A percentile compares a stretch with the other conserved stretches of the same genome.
These are phyloP conservation scores for Trisateles emortualis DNA, from an alignment of 2,888 invertebrate species.

Conservation along the genomic window DNA sequence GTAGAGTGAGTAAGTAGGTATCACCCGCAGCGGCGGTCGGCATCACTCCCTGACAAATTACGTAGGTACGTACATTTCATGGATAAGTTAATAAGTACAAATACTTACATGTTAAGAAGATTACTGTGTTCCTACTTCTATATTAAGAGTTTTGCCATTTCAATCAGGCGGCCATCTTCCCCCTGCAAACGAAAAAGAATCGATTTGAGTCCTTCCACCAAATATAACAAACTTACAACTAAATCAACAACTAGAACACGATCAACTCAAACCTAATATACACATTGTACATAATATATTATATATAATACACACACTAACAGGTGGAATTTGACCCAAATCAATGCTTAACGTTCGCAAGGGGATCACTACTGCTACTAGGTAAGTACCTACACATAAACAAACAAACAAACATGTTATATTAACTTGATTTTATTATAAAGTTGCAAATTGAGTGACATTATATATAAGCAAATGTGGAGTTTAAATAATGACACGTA, in stretches of 20 bases:
- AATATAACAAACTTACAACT: constrained; percentile 35
- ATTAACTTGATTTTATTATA: not conserved
- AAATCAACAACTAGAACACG: constrained; percentile 43
- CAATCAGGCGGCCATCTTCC: constrained; percentile 24
- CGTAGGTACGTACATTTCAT: too few species aligned
- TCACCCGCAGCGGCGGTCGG: too few species aligned
- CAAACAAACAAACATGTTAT: not conserved
- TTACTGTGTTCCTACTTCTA: not conserved
- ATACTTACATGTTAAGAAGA: constrained; percentile 3
- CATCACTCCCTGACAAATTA: too few species aligned
- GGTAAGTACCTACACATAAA: not conserved
- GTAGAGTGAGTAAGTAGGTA: too few species aligned
- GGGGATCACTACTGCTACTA: constrained; percentile 11
- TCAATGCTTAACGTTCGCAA: constrained; percentile 62
- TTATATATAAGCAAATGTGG: too few species aligned
- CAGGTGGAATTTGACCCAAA: constrained; percentile 80
- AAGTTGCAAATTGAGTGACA: too few species aligned
- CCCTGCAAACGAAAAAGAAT: constrained; percentile 74
- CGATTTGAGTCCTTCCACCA: constrained; percentile 76
- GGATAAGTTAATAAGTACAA: too few species aligned
- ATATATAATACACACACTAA: constrained; percentile 27
- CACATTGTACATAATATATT: too few species aligned
- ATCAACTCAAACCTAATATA: constrained; percentile 12
- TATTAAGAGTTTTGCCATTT: constrained; percentile 14
- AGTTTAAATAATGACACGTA: too few species aligned